Conservation (phyloP, 2,888 invertebrate genomes). For the Nomada ruficornis region DNA sequence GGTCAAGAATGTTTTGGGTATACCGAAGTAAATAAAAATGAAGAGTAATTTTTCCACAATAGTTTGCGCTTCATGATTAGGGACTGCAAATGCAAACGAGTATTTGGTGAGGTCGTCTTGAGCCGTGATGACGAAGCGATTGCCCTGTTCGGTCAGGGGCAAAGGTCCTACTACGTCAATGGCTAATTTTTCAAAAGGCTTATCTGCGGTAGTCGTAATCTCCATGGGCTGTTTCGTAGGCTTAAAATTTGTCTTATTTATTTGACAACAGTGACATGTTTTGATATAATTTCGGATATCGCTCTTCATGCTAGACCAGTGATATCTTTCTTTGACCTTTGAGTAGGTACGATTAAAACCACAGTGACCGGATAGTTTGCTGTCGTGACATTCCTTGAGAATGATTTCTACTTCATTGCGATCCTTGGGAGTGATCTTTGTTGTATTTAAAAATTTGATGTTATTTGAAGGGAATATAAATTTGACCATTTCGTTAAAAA, state of each 20-base stretch:
- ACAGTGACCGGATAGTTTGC: too few species aligned
- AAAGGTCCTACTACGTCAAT: constrained; percentile 21
- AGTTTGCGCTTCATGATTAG: not conserved
- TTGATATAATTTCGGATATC: too few species aligned
- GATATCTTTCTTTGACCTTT: too few species aligned
- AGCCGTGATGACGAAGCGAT: too few species aligned
- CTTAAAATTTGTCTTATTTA: constrained; percentile 25
- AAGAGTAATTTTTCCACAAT: constrained; percentile 7
- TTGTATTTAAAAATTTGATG: constrained; percentile 1
- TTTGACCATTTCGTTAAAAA: too few species aligned
- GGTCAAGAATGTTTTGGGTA: too few species aligned
- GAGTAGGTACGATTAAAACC: too few species aligned
- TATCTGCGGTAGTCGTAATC: constrained; percentile 11
- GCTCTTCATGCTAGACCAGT: not conserved
- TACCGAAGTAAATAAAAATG: not conserved
- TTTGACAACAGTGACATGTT: constrained; percentile 2
- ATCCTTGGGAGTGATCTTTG: not conserved
- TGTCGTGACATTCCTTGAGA: not conserved
- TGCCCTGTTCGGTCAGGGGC: constrained; percentile 8
- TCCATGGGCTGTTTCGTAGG: not conserved
- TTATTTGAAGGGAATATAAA: too few species aligned
- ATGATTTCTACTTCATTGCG: constrained; percentile 32
- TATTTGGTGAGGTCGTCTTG: too few species aligned
- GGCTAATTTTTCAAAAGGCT: constrained; percentile 21
- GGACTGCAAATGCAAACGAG: too few species aligned